These are phyloP conservation scores for Drosophila asahinai DNA, from an alignment of 1,140 invertebrate genomes.

Conservation along the genomic window DNA sequence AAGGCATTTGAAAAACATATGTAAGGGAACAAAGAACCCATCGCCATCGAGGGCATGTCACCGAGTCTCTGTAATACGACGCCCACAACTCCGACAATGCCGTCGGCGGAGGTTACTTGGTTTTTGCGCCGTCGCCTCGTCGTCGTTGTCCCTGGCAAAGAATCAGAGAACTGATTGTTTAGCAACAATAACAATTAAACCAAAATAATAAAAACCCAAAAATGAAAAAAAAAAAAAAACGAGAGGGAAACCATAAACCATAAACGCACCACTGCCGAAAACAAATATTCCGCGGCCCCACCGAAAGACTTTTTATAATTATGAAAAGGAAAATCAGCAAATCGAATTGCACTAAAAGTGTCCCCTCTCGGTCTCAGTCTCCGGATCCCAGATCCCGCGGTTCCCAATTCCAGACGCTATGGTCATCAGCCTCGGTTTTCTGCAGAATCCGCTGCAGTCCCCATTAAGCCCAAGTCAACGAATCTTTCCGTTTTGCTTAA, in stretches of 20 bases:
- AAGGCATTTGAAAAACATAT: constrained; percentile 66
- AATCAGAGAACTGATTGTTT: constrained; percentile 80
- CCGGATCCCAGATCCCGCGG: constrained; percentile 1
- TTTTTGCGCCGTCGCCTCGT: constrained; percentile 38
- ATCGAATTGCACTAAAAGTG: constrained; percentile 77
- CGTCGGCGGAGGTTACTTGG: constrained; percentile 63
- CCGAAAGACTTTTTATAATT: constrained; percentile 74
- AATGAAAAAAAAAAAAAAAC: constrained; percentile 36
- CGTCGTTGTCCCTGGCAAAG: constrained; percentile 47
- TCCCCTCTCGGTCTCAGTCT: constrained; percentile 27
- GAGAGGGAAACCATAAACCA: constrained; percentile 56
- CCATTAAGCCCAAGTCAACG: constrained; percentile 64
- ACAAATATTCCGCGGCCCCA: constrained; percentile 68
- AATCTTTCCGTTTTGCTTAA: constrained; percentile 14
- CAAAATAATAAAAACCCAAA: constrained; percentile 63
- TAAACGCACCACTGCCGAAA: constrained; percentile 77
- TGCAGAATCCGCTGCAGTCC: constrained; percentile 64
- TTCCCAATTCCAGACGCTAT: constrained; percentile 46
- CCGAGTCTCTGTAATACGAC: constrained; percentile 66
- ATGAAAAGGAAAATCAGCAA: constrained; percentile 78
- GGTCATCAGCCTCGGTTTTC: constrained; percentile 72
- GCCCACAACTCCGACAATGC: constrained; percentile 43
- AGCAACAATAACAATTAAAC: constrained; percentile 71
- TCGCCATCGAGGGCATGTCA: constrained; percentile 59
- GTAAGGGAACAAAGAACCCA: constrained; percentile 55